phyloP scores from a whole-genome alignment of 35 echinoderm and acorn worm genomes.

The Stichopus chloronotus region DNA sequence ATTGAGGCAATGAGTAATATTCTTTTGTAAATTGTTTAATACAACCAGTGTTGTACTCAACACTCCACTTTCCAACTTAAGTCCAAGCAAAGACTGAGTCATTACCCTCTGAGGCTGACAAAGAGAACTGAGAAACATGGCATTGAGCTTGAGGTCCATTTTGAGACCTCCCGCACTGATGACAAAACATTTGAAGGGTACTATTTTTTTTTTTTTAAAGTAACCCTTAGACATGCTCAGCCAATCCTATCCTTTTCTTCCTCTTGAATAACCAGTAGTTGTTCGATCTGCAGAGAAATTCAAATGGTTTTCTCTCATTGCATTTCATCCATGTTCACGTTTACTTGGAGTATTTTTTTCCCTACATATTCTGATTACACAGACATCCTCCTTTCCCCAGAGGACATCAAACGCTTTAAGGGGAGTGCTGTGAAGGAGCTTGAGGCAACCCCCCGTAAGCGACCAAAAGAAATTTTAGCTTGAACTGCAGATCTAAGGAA shows the following conservation, averaged over 20 bases:
- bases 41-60: background rate
- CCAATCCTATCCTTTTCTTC: too few relatives aligned
- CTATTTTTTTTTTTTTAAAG: too few relatives aligned
- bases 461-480: background rate
- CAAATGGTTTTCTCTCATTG: background rate
- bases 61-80: background rate
- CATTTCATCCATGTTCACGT: background rate
- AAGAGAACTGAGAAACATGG: too few relatives aligned
- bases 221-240: too few relatives aligned
- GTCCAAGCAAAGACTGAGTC: background rate
- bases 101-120: too few relatives aligned
- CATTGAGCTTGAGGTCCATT: too few relatives aligned
- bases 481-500: too few relatives aligned
- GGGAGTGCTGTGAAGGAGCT: background rate
- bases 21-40: too few relatives aligned
- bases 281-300: background rate
- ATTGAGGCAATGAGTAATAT: background rate
- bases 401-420: background rate
- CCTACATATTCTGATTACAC: background rate
- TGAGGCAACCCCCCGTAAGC: background rate
- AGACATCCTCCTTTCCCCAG: background rate
- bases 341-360: background rate
- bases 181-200: too few relatives aligned
- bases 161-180: too few relatives aligned
- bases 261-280: too few relatives aligned